Evolutionary conservation across 1,140 invertebrate genomes (phyloP).

Genomic region (Phenacoccus solenopsis): DNA sequence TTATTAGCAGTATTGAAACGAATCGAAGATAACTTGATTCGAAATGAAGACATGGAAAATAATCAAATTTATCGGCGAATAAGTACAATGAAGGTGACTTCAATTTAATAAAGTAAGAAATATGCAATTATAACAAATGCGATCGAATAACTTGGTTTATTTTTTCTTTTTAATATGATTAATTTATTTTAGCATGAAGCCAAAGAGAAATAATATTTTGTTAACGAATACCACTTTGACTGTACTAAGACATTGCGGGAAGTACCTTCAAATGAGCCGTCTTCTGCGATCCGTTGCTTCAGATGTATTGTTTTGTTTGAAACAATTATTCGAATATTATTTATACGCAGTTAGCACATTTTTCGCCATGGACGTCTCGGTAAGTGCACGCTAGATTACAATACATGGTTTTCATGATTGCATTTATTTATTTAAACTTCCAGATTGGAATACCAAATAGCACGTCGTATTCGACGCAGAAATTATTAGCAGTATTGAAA

Average conservation of each 20-base stretch:
- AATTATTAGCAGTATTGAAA: constrained; percentile 16
- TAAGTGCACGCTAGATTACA: constrained; percentile 35
- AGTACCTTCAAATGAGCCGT: constrained; percentile 85
- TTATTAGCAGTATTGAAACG: constrained; percentile 12
- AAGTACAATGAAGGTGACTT: too few relatives aligned
- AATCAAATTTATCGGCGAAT: too few relatives aligned
- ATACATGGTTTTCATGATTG: neutral
- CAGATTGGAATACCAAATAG: neutral
- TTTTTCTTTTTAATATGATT: too few relatives aligned
- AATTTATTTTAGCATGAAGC: neutral
- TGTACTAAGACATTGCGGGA: constrained; percentile 82
- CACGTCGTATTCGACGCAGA: constrained; percentile 6
- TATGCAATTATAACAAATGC: too few relatives aligned
- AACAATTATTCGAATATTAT: constrained; percentile 92
- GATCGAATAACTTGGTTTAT: too few relatives aligned
- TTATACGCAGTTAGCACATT: constrained; percentile 82
- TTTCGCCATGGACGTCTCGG: constrained; percentile 59
- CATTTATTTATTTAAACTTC: neutral
- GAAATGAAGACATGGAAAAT: neutral
- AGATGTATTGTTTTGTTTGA: constrained; percentile 80
- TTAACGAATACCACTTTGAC: constrained; percentile 89
- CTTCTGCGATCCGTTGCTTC: constrained; percentile 81
- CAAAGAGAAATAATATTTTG: constrained; percentile 31
- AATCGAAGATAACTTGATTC: constrained; percentile 19
- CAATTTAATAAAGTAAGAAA: too few relatives aligned